Conservation (phyloP, 2,888 invertebrate species). For the Oligia fasciuncula region DNA sequence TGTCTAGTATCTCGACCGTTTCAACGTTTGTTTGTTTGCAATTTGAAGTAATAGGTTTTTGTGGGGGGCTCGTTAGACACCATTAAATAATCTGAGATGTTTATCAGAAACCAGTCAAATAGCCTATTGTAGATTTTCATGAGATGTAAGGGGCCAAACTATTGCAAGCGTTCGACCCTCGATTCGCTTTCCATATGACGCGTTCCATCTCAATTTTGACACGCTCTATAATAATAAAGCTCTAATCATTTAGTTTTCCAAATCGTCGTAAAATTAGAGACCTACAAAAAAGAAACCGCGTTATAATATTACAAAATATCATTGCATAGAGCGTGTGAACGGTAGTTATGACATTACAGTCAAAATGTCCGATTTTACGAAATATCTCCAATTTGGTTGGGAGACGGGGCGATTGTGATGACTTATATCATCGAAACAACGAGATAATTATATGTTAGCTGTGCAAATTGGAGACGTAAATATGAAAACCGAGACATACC, state of each 20-base stretch:
- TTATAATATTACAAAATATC: constrained; percentile 74
- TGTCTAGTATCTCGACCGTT: too few relatives aligned
- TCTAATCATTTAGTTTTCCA: constrained; percentile 40
- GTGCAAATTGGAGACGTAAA: constrained; percentile 14
- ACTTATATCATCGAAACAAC: constrained; percentile 14
- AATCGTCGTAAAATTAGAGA: constrained; percentile 56
- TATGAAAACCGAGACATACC: not conserved
- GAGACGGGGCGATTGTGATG: constrained; percentile 46
- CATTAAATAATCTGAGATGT: too few relatives aligned
- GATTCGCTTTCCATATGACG: not conserved
- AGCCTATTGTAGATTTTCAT: not conserved
- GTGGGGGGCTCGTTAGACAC: too few relatives aligned
- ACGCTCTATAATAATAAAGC: constrained; percentile 19
- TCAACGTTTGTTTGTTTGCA: too few relatives aligned
- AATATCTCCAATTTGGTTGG: constrained; percentile 70
- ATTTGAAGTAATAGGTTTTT: too few relatives aligned
- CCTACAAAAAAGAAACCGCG: constrained; percentile 58
- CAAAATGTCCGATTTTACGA: constrained; percentile 79
- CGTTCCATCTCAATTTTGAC: not conserved
- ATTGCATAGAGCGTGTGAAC: constrained; percentile 77
- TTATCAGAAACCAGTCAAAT: too few relatives aligned
- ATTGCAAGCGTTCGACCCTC: not conserved
- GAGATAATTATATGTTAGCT: constrained; percentile 10
- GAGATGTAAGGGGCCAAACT: not conserved
- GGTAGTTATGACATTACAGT: constrained; percentile 70